Percentiles rank a stretch among this genome's conserved stretches.
Evolutionary conservation across 1,140 invertebrate species (phyloP).

Genomic region (Ephestia elutella): DNA sequence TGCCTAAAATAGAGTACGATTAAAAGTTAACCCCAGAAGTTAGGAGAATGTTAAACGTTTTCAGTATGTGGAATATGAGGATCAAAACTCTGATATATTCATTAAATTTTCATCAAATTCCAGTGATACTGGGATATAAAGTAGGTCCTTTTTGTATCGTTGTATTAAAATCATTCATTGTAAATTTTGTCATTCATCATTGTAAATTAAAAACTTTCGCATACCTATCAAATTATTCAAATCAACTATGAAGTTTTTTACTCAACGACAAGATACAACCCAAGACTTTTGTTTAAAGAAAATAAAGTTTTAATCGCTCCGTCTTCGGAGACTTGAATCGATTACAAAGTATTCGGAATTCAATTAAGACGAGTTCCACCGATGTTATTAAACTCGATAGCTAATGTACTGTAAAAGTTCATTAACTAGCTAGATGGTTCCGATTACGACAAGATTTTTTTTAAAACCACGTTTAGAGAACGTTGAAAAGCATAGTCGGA

Average conservation of each 20-base stretch:
- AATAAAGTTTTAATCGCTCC: constrained; percentile 5
- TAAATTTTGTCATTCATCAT: too few relatives aligned
- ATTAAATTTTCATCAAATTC: too few relatives aligned
- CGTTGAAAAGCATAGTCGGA: too few relatives aligned
- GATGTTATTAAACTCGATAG: neutral
- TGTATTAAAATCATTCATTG: too few relatives aligned
- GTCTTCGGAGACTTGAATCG: neutral
- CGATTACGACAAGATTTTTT: neutral
- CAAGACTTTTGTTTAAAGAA: neutral
- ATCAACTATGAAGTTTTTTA: neutral
- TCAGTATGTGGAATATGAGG: too few relatives aligned
- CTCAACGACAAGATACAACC: neutral
- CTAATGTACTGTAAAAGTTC: constrained; percentile 3
- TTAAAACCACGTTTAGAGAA: too few relatives aligned
- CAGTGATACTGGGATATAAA: too few relatives aligned
- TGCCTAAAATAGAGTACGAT: too few relatives aligned
- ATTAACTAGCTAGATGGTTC: neutral
- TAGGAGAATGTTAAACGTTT: too few relatives aligned
- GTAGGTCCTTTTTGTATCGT: too few relatives aligned
- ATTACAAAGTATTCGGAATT: constrained; percentile 5
- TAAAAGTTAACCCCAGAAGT: too few relatives aligned
- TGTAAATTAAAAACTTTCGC: neutral
- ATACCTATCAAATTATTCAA: constrained; percentile 4
- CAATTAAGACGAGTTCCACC: constrained; percentile 1
- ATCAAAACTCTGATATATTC: too few relatives aligned